These are phyloP conservation scores for Brienomyrus longianalis DNA, from an alignment of 2,113 vertebrate species.

Conservation along the genomic window DNA sequence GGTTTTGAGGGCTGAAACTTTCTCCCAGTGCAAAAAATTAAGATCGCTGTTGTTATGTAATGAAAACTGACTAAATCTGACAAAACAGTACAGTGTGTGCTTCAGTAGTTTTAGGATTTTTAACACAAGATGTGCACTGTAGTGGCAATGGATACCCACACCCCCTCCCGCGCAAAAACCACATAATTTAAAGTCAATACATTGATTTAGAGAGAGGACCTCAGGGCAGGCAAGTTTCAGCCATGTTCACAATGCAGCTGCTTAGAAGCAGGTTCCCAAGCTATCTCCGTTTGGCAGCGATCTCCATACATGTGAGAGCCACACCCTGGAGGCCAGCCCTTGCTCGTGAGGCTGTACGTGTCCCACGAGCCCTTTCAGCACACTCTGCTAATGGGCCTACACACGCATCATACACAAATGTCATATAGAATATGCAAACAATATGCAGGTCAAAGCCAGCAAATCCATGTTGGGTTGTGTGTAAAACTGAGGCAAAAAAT, in stretches of 20 bases:
- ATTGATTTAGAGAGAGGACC: neutral
- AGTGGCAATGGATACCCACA: too few relatives aligned
- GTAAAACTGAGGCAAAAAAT: neutral
- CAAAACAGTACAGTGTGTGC: neutral
- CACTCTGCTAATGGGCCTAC: neutral
- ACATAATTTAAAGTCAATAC: neutral
- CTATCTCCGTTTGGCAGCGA: neutral
- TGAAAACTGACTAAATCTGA: neutral
- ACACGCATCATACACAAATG: neutral
- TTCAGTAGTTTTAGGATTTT: neutral
- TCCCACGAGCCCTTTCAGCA: conserved; percentile 15
- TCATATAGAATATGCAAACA: neutral
- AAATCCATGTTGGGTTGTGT: neutral
- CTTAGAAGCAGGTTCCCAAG: neutral
- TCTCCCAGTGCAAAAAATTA: neutral
- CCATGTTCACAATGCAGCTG: neutral
- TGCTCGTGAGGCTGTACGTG: neutral
- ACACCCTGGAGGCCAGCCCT: conserved; percentile 17
- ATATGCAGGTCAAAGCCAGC: neutral
- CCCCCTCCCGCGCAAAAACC: neutral
- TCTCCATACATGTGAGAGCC: conserved; percentile 16
- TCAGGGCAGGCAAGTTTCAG: neutral
- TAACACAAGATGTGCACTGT: neutral
- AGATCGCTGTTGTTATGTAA: neutral
- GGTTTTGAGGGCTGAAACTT: neutral